These are phyloP conservation scores for Xestoiulus laeticollis DNA, from an alignment of 2,888 invertebrate species.

Conservation along the genomic window DNA sequence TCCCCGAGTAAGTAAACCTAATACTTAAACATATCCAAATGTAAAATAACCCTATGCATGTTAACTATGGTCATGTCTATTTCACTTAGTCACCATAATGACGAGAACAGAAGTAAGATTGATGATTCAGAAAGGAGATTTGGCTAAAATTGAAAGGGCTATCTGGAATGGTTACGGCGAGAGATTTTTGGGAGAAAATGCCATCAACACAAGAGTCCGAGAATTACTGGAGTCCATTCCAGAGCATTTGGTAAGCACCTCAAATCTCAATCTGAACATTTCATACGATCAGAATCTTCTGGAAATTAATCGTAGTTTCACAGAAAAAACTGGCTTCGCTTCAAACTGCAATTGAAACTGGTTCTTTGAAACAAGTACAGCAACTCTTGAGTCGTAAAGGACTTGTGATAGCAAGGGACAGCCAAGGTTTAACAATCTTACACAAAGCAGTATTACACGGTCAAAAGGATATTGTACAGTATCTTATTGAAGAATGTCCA, in stretches of 20 bases:
- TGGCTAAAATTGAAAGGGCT: conserved; percentile 88
- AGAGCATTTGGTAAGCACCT: conserved; percentile 71
- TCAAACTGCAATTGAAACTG: conserved; percentile 59
- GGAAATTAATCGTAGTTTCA: conserved; percentile 2
- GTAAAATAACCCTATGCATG: not conserved
- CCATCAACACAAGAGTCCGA: conserved; percentile 71
- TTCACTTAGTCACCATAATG: conserved; percentile 50
- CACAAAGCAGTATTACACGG: conserved; percentile 63
- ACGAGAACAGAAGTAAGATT: conserved; percentile 58
- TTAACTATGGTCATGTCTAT: not conserved
- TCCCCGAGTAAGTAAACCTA: conserved; percentile 46
- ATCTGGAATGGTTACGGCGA: conserved; percentile 89
- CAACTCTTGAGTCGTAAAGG: conserved; percentile 67
- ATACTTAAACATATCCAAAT: too few relatives aligned
- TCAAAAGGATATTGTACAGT: conserved; percentile 63
- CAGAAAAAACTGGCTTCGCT: conserved; percentile 47
- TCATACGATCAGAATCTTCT: not conserved
- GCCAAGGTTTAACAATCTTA: conserved; percentile 60
- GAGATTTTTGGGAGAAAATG: conserved; percentile 77
- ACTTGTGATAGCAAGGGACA: conserved; percentile 63
- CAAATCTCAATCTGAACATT: not conserved
- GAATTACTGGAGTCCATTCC: conserved; percentile 75
- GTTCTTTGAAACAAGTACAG: conserved; percentile 66
- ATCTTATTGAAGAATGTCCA: conserved; percentile 63
- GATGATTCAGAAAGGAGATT: conserved; percentile 71